These are phyloP conservation scores for Sarotherodon lohbergeri DNA, from an alignment of 2,113 vertebrate species.

Conservation along the genomic window DNA sequence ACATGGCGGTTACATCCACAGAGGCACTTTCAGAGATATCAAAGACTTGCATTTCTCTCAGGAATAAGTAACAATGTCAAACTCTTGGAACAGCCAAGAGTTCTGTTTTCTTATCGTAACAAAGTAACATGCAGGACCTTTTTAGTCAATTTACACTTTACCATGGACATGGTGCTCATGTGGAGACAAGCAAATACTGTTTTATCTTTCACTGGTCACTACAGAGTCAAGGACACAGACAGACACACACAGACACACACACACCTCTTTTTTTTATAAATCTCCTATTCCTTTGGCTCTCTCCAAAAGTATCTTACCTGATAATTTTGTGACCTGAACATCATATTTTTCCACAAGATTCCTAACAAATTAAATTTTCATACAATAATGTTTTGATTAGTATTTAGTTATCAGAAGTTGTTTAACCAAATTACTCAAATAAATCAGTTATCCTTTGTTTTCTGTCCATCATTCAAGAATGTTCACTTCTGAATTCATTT, in stretches of 20 bases:
- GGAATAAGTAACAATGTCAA: rapidly evolving
- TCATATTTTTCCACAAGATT: background rate
- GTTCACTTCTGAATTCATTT: background rate
- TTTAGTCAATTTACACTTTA: background rate
- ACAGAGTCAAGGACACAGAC: background rate
- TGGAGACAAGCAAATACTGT: background rate
- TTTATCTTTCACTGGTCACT: background rate
- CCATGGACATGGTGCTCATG: background rate
- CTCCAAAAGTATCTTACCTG: background rate
- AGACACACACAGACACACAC: background rate
- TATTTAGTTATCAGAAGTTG: background rate
- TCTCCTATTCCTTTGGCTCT: background rate
- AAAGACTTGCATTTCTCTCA: background rate
- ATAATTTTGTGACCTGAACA: background rate
- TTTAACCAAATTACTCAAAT: background rate
- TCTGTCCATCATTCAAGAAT: background rate
- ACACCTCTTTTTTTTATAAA: background rate
- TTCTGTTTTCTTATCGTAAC: background rate
- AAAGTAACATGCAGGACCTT: background rate
- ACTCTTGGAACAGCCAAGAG: background rate
- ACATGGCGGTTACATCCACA: background rate
- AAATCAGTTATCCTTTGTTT: background rate
- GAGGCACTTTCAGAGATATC: background rate
- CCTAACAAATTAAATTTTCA: background rate
- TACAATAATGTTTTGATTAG: background rate